Base-by-base conservation (phyloP, 2,113 vertebrate genomes). In the Cinclus mexicanus region DNA sequence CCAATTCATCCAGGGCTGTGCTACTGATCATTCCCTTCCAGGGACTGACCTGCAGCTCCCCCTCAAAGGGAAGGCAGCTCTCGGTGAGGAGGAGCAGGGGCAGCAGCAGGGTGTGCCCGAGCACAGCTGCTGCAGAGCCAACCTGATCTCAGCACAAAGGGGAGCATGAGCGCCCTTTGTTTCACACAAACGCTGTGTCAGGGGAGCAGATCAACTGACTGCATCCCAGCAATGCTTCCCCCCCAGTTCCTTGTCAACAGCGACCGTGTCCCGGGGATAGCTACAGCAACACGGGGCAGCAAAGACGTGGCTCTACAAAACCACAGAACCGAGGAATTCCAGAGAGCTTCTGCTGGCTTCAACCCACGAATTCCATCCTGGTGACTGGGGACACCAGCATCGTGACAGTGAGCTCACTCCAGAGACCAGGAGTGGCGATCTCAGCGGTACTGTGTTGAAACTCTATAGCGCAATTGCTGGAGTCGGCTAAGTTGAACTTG, bases 371-470 rank as follows among this genome's bases (percentile, higher is more conserved):
- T 5, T 39, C 33, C 49, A 21, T 49, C 23, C 57, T 20, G 23
- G 26, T 0, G 3, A 35, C 53, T 29, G 28, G 42, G 19, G 28
- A 37, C 7, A 2, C 10, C 35, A 83, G 12, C 18, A 28, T 6
- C 0, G 1, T 11, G 41, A 56, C 22, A 65, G 52, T 2, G 9
- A 80, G 46, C 6, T 12, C 2, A 10, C 14, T 26, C 17, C 33
- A 24, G 24, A 55, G 25, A 56, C 12, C 33, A 35, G 33, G 1
- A 52, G n/a, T 0, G 0, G 21, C 29, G 18, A 64, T 13, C 63
- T 35, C 41, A 12, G 1, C 5, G 12, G 10, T 19, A 3, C 0
- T 5, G 23, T 12, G 23, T 1, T 31, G 14, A 50, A 60, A 9
- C 21, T 26, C 7, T 3, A 16, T 1, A 24, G 4, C n/a, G 63